Evolutionary conservation across 2,113 vertebrate genomes (phyloP).

Genomic region (Mobula birostris): DNA sequence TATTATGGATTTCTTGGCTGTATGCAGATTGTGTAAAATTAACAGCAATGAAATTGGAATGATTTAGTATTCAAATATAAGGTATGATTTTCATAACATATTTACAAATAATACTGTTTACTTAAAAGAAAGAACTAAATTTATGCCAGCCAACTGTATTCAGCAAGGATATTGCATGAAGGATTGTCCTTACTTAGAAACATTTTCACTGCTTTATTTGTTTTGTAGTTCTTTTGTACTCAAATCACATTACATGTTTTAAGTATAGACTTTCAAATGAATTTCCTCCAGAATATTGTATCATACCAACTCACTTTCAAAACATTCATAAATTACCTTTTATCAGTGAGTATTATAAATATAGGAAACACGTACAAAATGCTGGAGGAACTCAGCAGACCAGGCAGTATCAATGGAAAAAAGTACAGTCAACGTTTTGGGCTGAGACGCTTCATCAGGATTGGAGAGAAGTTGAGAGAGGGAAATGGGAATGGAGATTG

Average conservation of each 20-base stretch:
- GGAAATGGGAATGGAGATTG: too few relatives aligned
- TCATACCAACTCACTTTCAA: not conserved
- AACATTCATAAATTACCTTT: not conserved
- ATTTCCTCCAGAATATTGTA: not conserved
- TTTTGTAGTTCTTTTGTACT: not conserved
- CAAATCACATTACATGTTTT: not conserved
- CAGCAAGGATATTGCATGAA: not conserved
- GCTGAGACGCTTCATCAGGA: too few relatives aligned
- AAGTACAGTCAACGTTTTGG: too few relatives aligned
- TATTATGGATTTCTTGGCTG: too few relatives aligned
- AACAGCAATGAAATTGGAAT: not conserved
- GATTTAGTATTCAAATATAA: not conserved
- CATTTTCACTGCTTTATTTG: not conserved
- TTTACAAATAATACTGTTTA: not conserved
- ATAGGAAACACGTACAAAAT: too few relatives aligned
- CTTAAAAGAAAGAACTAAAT: not conserved
- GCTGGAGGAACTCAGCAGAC: too few relatives aligned
- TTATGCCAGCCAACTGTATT: not conserved
- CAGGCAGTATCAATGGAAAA: too few relatives aligned
- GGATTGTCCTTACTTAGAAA: not conserved
- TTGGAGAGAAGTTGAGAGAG: too few relatives aligned
- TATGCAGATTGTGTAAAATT: not conserved
- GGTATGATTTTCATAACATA: not conserved
- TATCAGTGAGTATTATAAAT: not conserved
- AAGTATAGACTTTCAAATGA: not conserved